Percentiles rank a stretch among this genome's conserved stretches.
Conservation (phyloP, 2,113 vertebrate species). For the Sebastes fasciatus region DNA sequence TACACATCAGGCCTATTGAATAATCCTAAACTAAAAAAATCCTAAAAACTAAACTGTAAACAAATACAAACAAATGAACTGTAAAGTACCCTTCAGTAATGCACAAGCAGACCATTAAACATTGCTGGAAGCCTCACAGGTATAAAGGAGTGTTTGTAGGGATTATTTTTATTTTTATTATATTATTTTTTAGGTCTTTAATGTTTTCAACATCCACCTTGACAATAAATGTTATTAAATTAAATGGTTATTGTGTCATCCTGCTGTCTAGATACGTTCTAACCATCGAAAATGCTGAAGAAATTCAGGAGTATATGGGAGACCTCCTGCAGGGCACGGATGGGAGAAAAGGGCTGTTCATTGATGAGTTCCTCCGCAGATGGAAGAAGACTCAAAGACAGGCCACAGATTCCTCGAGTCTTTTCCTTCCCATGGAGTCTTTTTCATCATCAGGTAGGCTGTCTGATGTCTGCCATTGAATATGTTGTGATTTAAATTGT, state of each 20-base stretch:
- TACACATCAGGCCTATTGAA: neutral
- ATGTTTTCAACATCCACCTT: neutral
- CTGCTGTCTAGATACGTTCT: conserved; percentile 89
- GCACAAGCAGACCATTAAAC: neutral
- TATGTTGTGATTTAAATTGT: neutral
- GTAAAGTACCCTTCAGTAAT: neutral
- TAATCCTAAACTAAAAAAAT: neutral
- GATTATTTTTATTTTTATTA: neutral
- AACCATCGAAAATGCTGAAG: conserved; percentile 90
- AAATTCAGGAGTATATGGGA: conserved; percentile 93
- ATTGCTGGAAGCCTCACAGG: neutral
- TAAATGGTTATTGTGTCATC: neutral
- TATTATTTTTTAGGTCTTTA: neutral
- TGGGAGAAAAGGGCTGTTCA: conserved; percentile 88
- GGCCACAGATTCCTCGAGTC: conserved; percentile 66
- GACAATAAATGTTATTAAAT: neutral
- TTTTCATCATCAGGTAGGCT: conserved; percentile 62
- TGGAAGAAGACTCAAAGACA: conserved; percentile 85
- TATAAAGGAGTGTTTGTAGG: neutral
- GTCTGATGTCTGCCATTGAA: neutral
- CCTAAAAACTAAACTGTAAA: neutral
- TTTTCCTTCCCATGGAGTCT: conserved; percentile 73
- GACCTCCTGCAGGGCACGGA: conserved; percentile 94
- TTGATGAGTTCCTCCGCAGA: conserved; percentile 88
- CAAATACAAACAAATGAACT: no score